A percentile compares a stretch with the other conserved stretches of the same genome.
Conservation (phyloP, 2,113 vertebrate species). For the Rousettus leschenaultii region DNA sequence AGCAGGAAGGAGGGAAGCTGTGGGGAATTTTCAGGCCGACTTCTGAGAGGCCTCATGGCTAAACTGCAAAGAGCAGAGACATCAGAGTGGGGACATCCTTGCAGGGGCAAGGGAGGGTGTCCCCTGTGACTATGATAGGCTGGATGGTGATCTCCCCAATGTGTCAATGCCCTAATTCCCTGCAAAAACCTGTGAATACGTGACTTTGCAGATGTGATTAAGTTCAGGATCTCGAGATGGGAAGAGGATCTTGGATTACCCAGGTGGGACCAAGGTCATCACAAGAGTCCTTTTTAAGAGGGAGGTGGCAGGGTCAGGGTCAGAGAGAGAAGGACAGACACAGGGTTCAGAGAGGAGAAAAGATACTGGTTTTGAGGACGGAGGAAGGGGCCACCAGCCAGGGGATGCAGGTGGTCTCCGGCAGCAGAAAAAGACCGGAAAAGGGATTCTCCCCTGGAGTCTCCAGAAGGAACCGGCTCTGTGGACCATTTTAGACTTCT, state of each 20-base stretch:
- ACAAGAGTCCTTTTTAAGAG: not conserved
- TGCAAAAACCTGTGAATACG: not conserved
- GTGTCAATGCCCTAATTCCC: not conserved
- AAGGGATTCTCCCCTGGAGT: not conserved
- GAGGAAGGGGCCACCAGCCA: not conserved
- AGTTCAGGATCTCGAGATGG: not conserved
- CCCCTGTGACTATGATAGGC: accelerated
- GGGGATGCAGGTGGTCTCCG: too few relatives aligned
- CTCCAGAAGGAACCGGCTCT: not conserved
- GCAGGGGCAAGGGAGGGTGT: not conserved
- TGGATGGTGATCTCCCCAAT: not conserved
- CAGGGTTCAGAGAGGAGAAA: not conserved
- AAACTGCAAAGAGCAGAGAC: not conserved
- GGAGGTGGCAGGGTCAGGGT: not conserved
- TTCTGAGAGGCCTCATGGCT: not conserved
- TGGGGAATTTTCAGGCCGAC: not conserved
- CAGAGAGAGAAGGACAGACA: not conserved
- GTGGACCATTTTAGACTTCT: not conserved
- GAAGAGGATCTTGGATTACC: not conserved
- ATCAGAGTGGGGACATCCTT: not conserved
- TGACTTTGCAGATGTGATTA: not conserved
- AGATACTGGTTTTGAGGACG: not conserved
- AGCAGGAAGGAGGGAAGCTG: not conserved
- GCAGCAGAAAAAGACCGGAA: not conserved
- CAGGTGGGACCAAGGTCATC: not conserved